A percentile compares a stretch with the other conserved stretches of the same genome.
Evolutionary conservation across 2,888 invertebrate species (phyloP).

Genomic region (Chrysina gloriosa): DNA sequence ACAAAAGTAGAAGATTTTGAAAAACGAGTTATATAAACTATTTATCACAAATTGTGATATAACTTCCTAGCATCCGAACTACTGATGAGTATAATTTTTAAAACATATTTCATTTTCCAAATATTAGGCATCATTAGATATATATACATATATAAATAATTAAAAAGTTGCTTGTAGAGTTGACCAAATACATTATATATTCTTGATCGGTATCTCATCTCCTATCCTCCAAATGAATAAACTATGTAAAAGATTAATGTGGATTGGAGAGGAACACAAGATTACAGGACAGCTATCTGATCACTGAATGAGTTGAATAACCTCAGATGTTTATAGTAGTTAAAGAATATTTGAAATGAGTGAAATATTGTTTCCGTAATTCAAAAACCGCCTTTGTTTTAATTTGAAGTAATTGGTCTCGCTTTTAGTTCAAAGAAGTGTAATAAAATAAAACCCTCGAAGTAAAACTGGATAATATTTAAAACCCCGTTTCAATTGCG

Average conservation of each 20-base stretch:
- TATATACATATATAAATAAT: neutral
- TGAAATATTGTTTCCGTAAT: too few species aligned
- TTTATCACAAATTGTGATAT: too few species aligned
- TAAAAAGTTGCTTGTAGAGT: neutral
- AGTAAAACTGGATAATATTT: neutral
- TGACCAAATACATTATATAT: constrained; percentile 15
- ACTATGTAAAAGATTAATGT: constrained; percentile 11
- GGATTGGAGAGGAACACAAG: neutral
- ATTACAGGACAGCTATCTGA: neutral
- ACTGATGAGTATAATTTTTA: neutral
- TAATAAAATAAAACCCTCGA: neutral
- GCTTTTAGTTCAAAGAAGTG: neutral
- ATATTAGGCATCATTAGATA: neutral
- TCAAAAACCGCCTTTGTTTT: neutral
- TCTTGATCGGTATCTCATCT: constrained; percentile 11
- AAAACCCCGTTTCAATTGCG: neutral
- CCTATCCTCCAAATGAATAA: neutral
- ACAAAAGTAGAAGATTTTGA: too few species aligned
- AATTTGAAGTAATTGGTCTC: neutral
- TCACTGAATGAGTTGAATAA: neutral
- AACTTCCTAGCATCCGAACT: too few species aligned
- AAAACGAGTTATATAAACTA: too few species aligned
- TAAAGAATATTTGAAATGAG: neutral
- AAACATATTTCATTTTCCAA: constrained; percentile 15
- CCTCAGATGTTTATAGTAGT: neutral